phyloP scores from a whole-genome alignment of 1,140 invertebrate genomes.

The Anastrepha ludens region DNA sequence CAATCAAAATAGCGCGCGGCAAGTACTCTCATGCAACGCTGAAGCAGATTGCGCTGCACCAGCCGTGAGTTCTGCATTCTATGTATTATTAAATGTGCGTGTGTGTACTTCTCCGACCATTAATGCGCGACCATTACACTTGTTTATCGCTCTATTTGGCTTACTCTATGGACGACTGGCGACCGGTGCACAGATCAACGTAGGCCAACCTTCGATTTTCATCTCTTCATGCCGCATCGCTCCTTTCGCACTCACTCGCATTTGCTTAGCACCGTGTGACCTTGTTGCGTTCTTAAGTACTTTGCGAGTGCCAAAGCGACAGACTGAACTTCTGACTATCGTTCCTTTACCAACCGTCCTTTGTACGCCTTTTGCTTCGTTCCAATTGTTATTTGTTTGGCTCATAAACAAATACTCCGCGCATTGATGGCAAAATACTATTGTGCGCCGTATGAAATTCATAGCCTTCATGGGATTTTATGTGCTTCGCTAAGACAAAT shows the following conservation, averaged over 20 bases:
- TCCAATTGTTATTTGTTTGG: constrained; percentile 52
- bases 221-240: no score
- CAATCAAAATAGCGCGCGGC: not conserved
- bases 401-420: constrained; percentile 38
- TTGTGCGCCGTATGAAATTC: not conserved
- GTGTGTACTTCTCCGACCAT: not conserved
- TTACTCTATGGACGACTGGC: not conserved
- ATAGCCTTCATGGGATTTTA: constrained; percentile 28
- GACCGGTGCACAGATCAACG: no score
- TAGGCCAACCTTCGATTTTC: no score
- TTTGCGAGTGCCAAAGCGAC: not conserved
- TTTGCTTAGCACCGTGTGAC: not conserved
- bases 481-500: constrained; percentile 41
- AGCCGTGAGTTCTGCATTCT: not conserved
- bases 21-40: constrained; percentile 5
- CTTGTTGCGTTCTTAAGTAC: not conserved
- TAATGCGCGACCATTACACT: not conserved
- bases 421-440: not conserved
- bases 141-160: constrained; percentile 16
- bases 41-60: not conserved
- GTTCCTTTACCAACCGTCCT: not conserved
- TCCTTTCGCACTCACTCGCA: not conserved
- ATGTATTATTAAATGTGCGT: not conserved
- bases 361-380: not conserved
- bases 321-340: constrained; percentile 27